phyloP scores from a whole-genome alignment of 2,797 vertebrate genomes.

The Lepus townsendii region DNA sequence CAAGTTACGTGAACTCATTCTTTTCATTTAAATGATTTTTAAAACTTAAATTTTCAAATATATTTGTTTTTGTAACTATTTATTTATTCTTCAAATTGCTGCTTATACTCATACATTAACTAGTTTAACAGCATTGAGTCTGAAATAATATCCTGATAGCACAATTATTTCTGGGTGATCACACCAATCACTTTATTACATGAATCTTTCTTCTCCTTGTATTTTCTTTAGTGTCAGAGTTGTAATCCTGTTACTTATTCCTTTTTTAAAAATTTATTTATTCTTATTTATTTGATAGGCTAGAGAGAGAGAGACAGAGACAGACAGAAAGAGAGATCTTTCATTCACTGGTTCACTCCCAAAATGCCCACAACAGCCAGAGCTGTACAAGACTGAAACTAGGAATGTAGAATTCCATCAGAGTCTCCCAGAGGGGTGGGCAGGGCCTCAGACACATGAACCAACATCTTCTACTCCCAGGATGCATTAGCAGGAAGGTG shows the following conservation, averaged over 20 bases:
- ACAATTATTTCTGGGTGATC: neutral
- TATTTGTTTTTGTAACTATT: neutral
- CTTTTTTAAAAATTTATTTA: no score
- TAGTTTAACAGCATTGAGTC: neutral
- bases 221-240: neutral
- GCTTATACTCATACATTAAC: neutral
- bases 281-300: no score
- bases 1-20: neutral
- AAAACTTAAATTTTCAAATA: constrained; percentile 3
- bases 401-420: no score
- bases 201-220: neutral
- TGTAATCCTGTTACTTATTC: neutral
- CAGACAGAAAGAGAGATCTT: no score
- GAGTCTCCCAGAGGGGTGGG: no score
- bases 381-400: no score
- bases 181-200: neutral
- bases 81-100: neutral
- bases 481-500: no score
- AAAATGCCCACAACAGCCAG: no score
- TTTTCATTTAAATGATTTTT: neutral
- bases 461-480: no score
- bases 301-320: no score
- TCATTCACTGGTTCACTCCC: no score
- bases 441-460: no score
- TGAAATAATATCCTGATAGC: neutral